A percentile compares a stretch with the other conserved stretches of the same genome.
Conservation (phyloP, 2,797 vertebrate genomes). For the Harpagifer antarcticus region DNA sequence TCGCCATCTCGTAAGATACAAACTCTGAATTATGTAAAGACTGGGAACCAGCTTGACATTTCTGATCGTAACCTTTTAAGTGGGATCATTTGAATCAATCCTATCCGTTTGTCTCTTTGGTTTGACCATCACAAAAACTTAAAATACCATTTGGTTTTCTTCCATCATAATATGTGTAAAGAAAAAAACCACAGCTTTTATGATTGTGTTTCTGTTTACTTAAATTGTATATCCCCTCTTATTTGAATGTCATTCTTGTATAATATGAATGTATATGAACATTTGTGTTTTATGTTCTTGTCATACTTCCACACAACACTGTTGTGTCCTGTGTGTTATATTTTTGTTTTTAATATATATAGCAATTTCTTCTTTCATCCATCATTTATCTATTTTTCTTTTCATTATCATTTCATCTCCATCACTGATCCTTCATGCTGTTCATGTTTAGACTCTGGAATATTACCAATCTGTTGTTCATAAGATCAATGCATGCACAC, state of each 20-base stretch:
- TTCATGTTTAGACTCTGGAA: conserved; percentile 9
- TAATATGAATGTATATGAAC: conserved; percentile 34
- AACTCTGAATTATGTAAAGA: conserved; percentile 77
- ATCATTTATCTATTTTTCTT: conserved; percentile 24
- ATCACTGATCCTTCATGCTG: neutral
- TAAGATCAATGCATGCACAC: neutral
- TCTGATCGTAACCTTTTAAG: conserved; percentile 36
- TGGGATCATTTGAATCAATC: neutral
- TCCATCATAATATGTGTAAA: neutral
- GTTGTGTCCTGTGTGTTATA: conserved; percentile 37
- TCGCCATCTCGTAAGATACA: conserved; percentile 31
- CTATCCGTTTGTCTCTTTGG: conserved; percentile 21
- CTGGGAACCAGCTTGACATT: conserved; percentile 43
- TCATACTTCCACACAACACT: conserved; percentile 26
- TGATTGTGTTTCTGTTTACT: conserved; percentile 6
- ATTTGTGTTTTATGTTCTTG: conserved; percentile 26
- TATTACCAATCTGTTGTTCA: conserved; percentile 1
- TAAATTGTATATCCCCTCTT: neutral
- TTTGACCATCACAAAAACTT: neutral
- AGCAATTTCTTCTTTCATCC: conserved; percentile 20
- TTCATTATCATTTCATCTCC: conserved; percentile 9
- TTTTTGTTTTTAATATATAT: conserved; percentile 36
- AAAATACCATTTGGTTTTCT: neutral
- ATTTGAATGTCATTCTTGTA: conserved; percentile 38
- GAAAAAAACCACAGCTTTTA: neutral